These are phyloP conservation scores for Cydia amplana DNA, from an alignment of 1,140 invertebrate genomes.

Conservation along the genomic window DNA sequence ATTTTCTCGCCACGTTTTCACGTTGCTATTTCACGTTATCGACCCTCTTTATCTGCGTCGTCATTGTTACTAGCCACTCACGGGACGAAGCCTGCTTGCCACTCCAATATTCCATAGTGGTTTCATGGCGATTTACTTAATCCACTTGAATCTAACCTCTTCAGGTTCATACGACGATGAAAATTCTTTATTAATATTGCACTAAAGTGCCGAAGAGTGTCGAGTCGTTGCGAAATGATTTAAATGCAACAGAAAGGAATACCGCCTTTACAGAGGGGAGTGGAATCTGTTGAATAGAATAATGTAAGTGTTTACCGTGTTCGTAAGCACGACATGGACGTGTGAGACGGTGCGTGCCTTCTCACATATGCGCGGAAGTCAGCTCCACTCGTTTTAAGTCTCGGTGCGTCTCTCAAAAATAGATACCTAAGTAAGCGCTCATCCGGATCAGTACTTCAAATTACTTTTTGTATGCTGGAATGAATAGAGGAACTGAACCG, in stretches of 20 bases:
- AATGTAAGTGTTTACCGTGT: slow-evolving; percentile 42
- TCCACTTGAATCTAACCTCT: slow-evolving; percentile 16
- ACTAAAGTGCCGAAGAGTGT: slow-evolving; percentile 1
- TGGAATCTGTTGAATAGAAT: slow-evolving; percentile 26
- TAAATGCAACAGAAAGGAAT: slow-evolving; percentile 26
- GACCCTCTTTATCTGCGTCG: slow-evolving; percentile 78
- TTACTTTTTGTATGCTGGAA: slow-evolving; percentile 67
- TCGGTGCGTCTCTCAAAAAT: slow-evolving; percentile 69
- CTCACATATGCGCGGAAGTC: slow-evolving; percentile 69
- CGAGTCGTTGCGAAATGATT: slow-evolving; percentile 6
- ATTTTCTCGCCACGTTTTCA: slow-evolving; percentile 80
- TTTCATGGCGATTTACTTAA: slow-evolving; percentile 32
- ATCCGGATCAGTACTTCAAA: slow-evolving; percentile 63
- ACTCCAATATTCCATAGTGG: slow-evolving; percentile 46
- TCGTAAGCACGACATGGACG: slow-evolving; percentile 43
- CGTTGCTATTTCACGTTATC: slow-evolving; percentile 80
- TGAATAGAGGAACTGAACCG: slow-evolving; percentile 68
- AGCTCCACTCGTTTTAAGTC: slow-evolving; percentile 64
- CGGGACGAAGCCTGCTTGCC: slow-evolving; percentile 60
- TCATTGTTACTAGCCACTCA: slow-evolving; percentile 78
- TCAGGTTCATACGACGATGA: slow-evolving; percentile 11
- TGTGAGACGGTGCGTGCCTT: slow-evolving; percentile 58
- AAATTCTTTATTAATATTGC: slow-evolving; percentile 21
- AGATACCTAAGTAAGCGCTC: slow-evolving; percentile 57
- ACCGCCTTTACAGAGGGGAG: not conserved